Evolutionary conservation across 2,797 vertebrate genomes (phyloP).

Genomic region (Masticophis lateralis): DNA sequence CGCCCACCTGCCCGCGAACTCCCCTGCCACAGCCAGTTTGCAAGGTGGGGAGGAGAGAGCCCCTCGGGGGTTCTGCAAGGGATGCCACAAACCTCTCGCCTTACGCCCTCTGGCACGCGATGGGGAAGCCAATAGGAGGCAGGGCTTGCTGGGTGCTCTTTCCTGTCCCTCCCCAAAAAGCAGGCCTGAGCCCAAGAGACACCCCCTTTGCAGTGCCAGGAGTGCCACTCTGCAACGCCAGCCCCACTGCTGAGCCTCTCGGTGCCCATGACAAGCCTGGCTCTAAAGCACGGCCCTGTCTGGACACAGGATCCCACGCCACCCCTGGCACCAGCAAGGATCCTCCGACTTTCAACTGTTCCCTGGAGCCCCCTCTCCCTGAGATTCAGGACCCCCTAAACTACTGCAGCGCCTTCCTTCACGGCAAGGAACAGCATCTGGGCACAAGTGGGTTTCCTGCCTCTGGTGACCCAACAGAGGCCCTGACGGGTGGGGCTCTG

Average conservation of each 20-base stretch:
- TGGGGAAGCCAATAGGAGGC: no score
- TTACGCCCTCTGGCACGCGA: no score
- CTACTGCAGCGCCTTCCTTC: neutral
- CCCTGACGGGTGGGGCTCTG: neutral
- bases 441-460: neutral
- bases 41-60: fast-evolving
- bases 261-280: neutral
- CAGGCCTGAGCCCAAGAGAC: neutral
- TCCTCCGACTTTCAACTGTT: neutral
- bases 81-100: no score
- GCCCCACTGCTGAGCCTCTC: neutral
- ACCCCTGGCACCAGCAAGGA: neutral
- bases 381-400: neutral
- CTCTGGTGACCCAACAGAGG: no score
- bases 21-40: neutral
- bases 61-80: neutral
- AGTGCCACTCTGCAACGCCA: neutral
- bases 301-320: neutral
- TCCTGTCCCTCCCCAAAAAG: no score
- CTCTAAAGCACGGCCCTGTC: neutral
- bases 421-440: neutral
- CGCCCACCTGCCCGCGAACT: fast-evolving
- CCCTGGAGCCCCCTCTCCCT: neutral
- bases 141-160: no score
- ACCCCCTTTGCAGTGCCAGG: neutral